These are phyloP conservation scores for Seriola quinqueradiata DNA, from an alignment of 2,113 vertebrate genomes.

Conservation along the genomic window DNA sequence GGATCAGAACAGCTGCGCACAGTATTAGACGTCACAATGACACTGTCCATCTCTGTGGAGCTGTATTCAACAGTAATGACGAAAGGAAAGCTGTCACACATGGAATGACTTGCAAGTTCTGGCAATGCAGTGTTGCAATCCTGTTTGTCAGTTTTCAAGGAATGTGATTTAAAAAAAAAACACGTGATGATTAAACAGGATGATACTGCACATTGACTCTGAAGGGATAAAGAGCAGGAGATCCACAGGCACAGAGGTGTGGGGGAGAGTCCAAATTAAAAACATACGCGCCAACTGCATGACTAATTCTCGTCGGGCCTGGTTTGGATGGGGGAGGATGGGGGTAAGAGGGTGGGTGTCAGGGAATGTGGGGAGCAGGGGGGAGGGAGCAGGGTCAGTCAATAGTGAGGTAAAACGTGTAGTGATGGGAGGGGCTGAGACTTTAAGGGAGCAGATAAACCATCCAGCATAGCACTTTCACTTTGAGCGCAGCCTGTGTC, in stretches of 20 bases:
- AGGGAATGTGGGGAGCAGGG: constrained; percentile 68
- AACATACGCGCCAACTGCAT: constrained; percentile 82
- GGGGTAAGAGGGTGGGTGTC: constrained; percentile 55
- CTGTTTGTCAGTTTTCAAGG: constrained; percentile 7
- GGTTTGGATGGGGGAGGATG: constrained; percentile 55
- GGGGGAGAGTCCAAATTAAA: constrained; percentile 78
- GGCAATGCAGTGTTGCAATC: constrained; percentile 45
- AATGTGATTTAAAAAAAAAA: constrained; percentile 42
- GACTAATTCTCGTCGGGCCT: constrained; percentile 75
- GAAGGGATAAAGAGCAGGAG: constrained; percentile 33
- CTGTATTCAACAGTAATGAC: constrained; percentile 2
- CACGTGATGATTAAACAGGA: constrained; percentile 64
- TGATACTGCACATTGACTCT: constrained; percentile 50
- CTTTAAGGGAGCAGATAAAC: constrained; percentile 77
- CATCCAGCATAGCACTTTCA: constrained; percentile 78
- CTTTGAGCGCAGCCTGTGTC: constrained; percentile 72
- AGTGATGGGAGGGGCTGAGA: constrained; percentile 77
- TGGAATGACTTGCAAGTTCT: constrained; percentile 68
- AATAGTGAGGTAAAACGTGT: constrained; percentile 81
- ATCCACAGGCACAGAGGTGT: constrained; percentile 66
- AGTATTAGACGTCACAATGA: constrained; percentile 15
- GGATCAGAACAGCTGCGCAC: constrained; percentile 50
- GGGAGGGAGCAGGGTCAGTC: constrained; percentile 72
- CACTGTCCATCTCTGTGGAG: not conserved
- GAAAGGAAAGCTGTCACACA: constrained; percentile 21